Conservation (phyloP, 2,888 invertebrate genomes). For the Antheraea assamensis region DNA sequence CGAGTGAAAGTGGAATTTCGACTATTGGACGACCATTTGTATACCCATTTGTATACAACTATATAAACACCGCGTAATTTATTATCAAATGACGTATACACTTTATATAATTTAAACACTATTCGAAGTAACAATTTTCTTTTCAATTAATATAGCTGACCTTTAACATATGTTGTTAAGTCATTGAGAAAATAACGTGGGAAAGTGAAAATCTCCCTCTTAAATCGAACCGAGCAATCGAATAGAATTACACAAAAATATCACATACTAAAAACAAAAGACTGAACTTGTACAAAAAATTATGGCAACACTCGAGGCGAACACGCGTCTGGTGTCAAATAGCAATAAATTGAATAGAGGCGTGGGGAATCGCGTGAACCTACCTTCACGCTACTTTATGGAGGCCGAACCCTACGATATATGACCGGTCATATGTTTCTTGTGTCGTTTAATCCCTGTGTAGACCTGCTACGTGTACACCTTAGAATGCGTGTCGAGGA, state of each 20-base stretch:
- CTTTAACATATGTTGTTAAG: neutral
- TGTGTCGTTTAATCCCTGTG: slow-evolving; percentile 15
- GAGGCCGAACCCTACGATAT: slow-evolving; percentile 30
- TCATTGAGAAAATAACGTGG: neutral
- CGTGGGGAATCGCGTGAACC: slow-evolving; percentile 19
- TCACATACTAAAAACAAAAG: slow-evolving; percentile 38
- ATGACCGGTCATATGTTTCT: slow-evolving; percentile 26
- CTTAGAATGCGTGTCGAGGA: neutral
- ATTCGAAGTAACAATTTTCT: neutral
- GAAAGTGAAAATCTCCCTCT: neutral
- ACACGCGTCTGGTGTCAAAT: slow-evolving; percentile 45
- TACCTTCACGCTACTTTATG: slow-evolving; percentile 38
- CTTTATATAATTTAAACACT: neutral
- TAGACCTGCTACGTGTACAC: no score
- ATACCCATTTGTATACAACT: no score
- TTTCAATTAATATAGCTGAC: neutral
- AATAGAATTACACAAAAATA: slow-evolving; percentile 25
- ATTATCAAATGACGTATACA: neutral
- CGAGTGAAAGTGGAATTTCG: no score
- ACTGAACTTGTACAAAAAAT: slow-evolving; percentile 26
- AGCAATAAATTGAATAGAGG: slow-evolving; percentile 37
- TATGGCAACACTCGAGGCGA: slow-evolving; percentile 32
- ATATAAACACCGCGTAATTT: no score
- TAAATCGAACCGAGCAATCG: neutral
- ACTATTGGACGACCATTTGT: no score